A percentile compares a stretch with the other conserved stretches of the same genome.
These are phyloP conservation scores for Colletes gigas DNA, from an alignment of 1,140 invertebrate genomes.

Conservation along the genomic window DNA sequence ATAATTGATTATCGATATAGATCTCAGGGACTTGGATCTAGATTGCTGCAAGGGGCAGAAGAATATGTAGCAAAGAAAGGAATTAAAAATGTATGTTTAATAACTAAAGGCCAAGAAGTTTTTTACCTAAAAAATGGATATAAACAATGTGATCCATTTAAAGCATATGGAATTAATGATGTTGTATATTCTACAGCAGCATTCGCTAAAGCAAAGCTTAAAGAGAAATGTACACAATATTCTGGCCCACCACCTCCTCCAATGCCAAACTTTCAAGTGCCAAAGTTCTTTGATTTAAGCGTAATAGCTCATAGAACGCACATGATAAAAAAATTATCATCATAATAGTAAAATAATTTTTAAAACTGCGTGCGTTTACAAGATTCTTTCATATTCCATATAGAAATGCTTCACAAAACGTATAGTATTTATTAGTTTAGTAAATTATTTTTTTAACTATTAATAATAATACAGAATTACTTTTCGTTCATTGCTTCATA, in stretches of 20 bases:
- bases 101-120: constrained; percentile 88
- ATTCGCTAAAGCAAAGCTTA: constrained; percentile 45
- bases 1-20: constrained; percentile 86
- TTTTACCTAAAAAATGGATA: constrained; percentile 91
- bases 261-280: constrained; percentile 68
- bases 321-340: constrained; percentile 69
- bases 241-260: constrained; percentile 76
- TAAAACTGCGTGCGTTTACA: neutral
- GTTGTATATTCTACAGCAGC: constrained; percentile 58
- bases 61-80: constrained; percentile 84
- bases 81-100: constrained; percentile 86
- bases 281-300: constrained; percentile 58
- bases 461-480: constrained; percentile 1
- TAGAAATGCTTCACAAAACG: neutral
- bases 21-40: constrained; percentile 87
- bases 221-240: constrained; percentile 53
- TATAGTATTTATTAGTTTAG: constrained; percentile 39
- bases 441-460: constrained; percentile 43
- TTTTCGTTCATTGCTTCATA: neutral
- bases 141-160: constrained; percentile 85
- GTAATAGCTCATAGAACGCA: constrained; percentile 64
- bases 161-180: constrained; percentile 83
- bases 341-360: constrained; percentile 18
- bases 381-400: constrained; percentile 28
- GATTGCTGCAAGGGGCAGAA: constrained; percentile 86